Conservation (phyloP, 2,797 vertebrate species). For the Labroides dimidiatus region DNA sequence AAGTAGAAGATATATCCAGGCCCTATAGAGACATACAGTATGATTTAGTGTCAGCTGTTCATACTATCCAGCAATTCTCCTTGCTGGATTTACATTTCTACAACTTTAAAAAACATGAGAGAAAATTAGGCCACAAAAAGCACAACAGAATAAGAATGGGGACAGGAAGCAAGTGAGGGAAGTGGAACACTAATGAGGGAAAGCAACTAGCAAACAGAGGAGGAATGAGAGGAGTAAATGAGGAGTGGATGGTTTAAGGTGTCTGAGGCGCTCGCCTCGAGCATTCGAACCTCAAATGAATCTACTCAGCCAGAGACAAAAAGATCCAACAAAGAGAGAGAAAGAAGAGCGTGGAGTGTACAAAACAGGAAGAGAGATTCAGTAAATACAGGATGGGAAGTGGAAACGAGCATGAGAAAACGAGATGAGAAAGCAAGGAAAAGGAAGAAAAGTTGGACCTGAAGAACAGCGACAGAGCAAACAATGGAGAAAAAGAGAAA, state of each 20-base stretch:
- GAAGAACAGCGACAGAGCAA: slow-evolving; percentile 31
- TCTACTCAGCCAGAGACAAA: slow-evolving; percentile 39
- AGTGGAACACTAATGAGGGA: slow-evolving; percentile 50
- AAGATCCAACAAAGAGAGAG: slow-evolving; percentile 23
- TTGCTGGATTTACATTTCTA: slow-evolving; percentile 6
- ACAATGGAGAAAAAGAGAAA: slow-evolving; percentile 29
- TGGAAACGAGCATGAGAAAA: slow-evolving; percentile 52
- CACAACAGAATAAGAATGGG: slow-evolving; percentile 41
- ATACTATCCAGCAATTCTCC: not conserved
- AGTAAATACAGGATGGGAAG: slow-evolving; percentile 43
- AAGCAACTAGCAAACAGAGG: slow-evolving; percentile 24
- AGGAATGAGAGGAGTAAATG: slow-evolving; percentile 32
- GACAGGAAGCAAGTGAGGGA: slow-evolving; percentile 47
- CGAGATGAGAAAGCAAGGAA: slow-evolving; percentile 28
- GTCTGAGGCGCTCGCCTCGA: slow-evolving; percentile 41
- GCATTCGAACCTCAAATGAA: slow-evolving; percentile 52
- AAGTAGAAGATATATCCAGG: not conserved
- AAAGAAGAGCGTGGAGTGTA: not conserved
- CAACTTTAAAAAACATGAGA: slow-evolving; percentile 31
- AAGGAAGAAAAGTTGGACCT: slow-evolving; percentile 24
- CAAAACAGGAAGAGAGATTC: slow-evolving; percentile 49
- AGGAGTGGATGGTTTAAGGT: slow-evolving; percentile 50
- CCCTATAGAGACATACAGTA: not conserved
- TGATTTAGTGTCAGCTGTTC: not conserved
- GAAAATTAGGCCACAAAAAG: slow-evolving; percentile 39